Evolutionary conservation across 2,113 vertebrate species (phyloP).

Genomic region (Neomonachus schauinslandi): DNA sequence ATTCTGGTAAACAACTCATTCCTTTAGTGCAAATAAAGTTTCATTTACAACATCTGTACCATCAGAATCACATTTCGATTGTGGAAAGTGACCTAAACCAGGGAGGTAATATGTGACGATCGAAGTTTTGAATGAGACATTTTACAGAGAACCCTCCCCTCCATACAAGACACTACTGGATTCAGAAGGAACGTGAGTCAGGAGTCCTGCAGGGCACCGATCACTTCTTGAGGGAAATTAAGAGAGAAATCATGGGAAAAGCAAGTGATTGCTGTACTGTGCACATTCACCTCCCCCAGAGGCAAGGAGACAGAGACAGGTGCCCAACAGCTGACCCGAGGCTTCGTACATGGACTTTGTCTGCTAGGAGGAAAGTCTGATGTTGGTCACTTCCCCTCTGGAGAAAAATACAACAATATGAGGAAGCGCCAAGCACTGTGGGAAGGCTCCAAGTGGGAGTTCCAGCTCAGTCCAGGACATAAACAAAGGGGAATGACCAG

Average conservation of each 20-base stretch:
- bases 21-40: background rate
- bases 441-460: slow-evolving; percentile 59
- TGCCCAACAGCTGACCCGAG: background rate
- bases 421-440: slow-evolving; percentile 67
- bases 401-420: slow-evolving; percentile 64
- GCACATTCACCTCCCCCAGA: background rate
- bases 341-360: slow-evolving; percentile 39
- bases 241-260: background rate
- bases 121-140: background rate
- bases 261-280: rapidly evolving
- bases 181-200: background rate
- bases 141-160: background rate
- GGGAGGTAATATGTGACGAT: background rate
- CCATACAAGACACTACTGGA: rapidly evolving
- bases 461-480: background rate
- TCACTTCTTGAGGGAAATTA: background rate
- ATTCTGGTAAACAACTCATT: background rate
- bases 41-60: background rate
- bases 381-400: slow-evolving; percentile 53
- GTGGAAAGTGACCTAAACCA: background rate
- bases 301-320: background rate
- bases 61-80: background rate
- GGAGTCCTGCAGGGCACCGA: background rate
- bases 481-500: slow-evolving; percentile 23
- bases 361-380: slow-evolving; percentile 62